These are phyloP conservation scores for Phrynocephalus vlangalii DNA, from an alignment of 2,797 vertebrate species.

Conservation along the genomic window DNA sequence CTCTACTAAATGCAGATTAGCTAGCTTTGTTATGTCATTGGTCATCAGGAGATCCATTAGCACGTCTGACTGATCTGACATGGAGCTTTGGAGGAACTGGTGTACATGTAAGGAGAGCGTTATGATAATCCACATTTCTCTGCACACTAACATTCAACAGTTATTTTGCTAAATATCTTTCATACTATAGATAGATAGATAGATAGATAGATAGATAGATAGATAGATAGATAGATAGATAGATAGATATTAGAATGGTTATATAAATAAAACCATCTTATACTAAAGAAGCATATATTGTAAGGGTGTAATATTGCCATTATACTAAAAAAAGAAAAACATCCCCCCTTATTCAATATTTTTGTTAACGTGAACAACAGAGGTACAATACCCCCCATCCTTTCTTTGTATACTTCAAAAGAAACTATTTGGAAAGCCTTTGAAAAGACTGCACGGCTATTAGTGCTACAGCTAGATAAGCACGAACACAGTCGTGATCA, in stretches of 20 bases:
- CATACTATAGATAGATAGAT: too few relatives aligned
- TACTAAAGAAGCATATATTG: background rate
- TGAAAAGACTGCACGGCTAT: conserved; percentile 18
- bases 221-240: too few relatives aligned
- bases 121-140: too few relatives aligned
- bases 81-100: too few relatives aligned
- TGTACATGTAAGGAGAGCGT: too few relatives aligned
- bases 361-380: conserved; percentile 14
- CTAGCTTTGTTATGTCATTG: too few relatives aligned
- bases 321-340: conserved; percentile 19
- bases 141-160: background rate
- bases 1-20: too few relatives aligned
- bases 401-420: conserved; percentile 33
- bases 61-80: too few relatives aligned
- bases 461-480: conserved; percentile 45
- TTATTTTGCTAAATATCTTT: background rate
- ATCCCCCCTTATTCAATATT: background rate
- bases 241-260: too few relatives aligned
- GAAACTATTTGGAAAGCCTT: conserved; percentile 14
- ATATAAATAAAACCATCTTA: background rate
- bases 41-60: too few relatives aligned
- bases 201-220: too few relatives aligned
- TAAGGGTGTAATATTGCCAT: conserved; percentile 29
- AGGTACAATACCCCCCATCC: conserved; percentile 16
- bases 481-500: conserved; percentile 44